Evolutionary conservation across 1,140 invertebrate species (phyloP).

Genomic region (Musca vetustissima): DNA sequence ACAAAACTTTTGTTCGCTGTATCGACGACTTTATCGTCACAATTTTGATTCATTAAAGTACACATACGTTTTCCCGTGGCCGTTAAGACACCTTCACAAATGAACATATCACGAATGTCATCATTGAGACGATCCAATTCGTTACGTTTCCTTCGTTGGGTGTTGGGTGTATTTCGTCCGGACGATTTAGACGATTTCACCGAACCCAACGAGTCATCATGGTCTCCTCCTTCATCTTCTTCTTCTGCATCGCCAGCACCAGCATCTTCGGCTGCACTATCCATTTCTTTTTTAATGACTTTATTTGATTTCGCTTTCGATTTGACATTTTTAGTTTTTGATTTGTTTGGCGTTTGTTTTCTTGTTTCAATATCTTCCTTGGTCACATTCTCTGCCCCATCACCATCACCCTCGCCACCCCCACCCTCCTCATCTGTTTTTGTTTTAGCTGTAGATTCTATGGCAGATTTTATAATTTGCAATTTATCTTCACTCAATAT

Average conservation of each 20-base stretch:
- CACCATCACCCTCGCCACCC: too few species aligned
- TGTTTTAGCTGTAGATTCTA: slow-evolving; percentile 13
- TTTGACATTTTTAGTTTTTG: background rate
- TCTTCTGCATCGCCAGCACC: background rate
- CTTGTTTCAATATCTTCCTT: background rate
- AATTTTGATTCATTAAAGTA: slow-evolving; percentile 27
- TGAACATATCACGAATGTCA: slow-evolving; percentile 66
- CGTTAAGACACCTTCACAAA: slow-evolving; percentile 62
- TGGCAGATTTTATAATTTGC: slow-evolving; percentile 25
- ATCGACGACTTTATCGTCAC: background rate
- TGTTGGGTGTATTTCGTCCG: background rate
- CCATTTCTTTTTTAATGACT: background rate
- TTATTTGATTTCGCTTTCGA: too few species aligned
- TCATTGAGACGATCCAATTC: slow-evolving; percentile 65
- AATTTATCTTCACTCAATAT: slow-evolving; percentile 27
- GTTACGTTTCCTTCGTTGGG: slow-evolving; percentile 32
- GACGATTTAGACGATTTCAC: background rate
- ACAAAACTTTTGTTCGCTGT: background rate
- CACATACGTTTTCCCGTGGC: slow-evolving; percentile 58
- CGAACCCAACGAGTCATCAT: too few species aligned
- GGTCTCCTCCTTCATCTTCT: background rate
- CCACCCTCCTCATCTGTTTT: slow-evolving; percentile 15
- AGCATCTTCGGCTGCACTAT: background rate
- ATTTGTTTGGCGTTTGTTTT: background rate
- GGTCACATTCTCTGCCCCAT: background rate